Conservation (phyloP, 2,113 vertebrate species). For the Eulacestoma nigropectus region DNA sequence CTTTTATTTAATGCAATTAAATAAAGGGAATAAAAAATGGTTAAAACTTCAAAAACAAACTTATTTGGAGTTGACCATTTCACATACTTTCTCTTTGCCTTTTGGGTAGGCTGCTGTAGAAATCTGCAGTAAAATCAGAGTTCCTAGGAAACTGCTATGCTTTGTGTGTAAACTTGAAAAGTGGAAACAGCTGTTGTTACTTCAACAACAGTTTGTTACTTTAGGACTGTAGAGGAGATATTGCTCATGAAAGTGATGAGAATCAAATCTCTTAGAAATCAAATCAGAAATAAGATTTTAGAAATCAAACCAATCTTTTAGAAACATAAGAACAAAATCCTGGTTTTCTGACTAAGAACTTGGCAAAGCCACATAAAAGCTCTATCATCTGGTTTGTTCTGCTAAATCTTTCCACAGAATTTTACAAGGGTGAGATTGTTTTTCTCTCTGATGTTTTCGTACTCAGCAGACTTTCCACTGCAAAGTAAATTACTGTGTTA, state of each 20-base stretch:
- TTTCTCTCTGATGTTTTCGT: not conserved
- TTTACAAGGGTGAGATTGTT: not conserved
- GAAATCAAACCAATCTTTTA: not conserved
- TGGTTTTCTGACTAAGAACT: not conserved
- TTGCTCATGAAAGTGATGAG: not conserved
- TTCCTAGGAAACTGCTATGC: not conserved
- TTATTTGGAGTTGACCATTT: not conserved
- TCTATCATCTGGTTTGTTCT: not conserved
- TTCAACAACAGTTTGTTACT: not conserved
- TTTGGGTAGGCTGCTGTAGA: not conserved
- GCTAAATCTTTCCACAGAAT: conserved; percentile 1
- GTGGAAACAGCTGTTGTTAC: not conserved
- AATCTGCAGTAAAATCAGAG: not conserved
- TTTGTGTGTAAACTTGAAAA: not conserved
- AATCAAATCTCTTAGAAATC: not conserved
- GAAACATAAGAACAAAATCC: not conserved
- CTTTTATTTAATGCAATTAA: not conserved
- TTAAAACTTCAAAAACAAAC: not conserved
- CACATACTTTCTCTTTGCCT: not conserved
- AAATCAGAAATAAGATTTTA: not conserved
- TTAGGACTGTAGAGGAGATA: not conserved
- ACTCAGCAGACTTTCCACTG: not conserved
- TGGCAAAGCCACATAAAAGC: not conserved
- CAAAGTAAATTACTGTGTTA: not conserved
- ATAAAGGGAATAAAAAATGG: not conserved